These are phyloP conservation scores for Globicephala melas DNA, from an alignment of 2,113 vertebrate genomes.

Conservation along the genomic window DNA sequence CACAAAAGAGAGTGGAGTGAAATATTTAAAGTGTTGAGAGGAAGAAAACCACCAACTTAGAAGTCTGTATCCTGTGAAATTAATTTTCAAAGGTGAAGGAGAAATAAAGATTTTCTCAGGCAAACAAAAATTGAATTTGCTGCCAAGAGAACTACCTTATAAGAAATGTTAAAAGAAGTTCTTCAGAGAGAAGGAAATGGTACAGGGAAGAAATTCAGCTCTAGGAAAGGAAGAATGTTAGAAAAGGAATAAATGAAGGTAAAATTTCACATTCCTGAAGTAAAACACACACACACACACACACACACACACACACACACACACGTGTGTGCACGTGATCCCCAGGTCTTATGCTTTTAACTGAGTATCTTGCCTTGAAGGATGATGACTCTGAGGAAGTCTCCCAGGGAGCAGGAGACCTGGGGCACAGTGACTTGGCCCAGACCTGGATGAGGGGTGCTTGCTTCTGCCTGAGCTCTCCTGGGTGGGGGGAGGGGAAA, in stretches of 20 bases:
- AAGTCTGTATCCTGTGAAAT: neutral
- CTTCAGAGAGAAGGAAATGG: neutral
- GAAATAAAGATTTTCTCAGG: neutral
- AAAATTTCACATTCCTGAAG: neutral
- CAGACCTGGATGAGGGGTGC: neutral
- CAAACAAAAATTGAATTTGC: neutral
- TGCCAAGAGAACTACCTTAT: neutral
- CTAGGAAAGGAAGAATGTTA: neutral
- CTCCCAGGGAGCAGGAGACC: neutral
- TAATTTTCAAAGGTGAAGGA: neutral
- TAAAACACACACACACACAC: neutral
- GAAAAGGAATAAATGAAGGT: neutral
- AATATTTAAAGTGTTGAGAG: neutral
- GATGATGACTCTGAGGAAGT: neutral
- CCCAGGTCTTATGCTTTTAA: neutral
- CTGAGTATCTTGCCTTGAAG: neutral
- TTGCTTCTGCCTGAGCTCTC: neutral
- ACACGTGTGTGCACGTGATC: neutral
- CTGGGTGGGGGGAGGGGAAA: neutral
- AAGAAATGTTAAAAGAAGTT: neutral
- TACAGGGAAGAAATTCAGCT: neutral
- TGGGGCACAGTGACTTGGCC: neutral
- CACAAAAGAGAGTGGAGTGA: neutral
- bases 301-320: neutral
- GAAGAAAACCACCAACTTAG: neutral